These are phyloP conservation scores for Willisornis vidua DNA, from an alignment of 2,113 vertebrate species.

Conservation along the genomic window DNA sequence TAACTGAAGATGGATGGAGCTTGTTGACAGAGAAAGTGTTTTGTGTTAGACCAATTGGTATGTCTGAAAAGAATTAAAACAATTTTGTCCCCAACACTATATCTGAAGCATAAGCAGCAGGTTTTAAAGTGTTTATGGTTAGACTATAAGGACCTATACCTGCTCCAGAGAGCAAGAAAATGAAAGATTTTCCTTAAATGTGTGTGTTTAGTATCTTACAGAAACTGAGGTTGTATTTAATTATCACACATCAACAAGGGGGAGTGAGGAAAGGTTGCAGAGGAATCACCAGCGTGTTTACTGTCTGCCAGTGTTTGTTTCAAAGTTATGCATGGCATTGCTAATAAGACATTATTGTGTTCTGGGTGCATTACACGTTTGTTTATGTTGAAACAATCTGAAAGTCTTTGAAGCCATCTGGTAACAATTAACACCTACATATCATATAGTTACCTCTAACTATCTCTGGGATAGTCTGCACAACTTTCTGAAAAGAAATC, in stretches of 20 bases:
- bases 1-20: not conserved
- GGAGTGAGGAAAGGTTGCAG: not conserved
- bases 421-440: slow-evolving; percentile 57
- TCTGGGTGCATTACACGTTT: not conserved
- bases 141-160: not conserved
- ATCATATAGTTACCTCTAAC: not conserved
- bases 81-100: not conserved
- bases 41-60: not conserved
- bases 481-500: not conserved
- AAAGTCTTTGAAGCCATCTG: slow-evolving; percentile 54
- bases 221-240: not conserved
- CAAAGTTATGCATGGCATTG: not conserved
- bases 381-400: slow-evolving; percentile 25
- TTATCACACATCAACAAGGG: not conserved
- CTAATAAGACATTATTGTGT: not conserved
- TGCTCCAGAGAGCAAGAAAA: not conserved
- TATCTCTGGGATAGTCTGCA: not conserved
- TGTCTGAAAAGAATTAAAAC: not conserved
- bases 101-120: not conserved
- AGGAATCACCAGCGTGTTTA: not conserved
- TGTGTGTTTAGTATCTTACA: not conserved
- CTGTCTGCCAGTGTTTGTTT: not conserved
- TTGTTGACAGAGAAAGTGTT: not conserved
- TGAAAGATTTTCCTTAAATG: not conserved
- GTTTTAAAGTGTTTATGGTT: not conserved